phyloP scores from a whole-genome alignment of 1,140 invertebrate genomes.

The Akabosia matsudoensis region DNA sequence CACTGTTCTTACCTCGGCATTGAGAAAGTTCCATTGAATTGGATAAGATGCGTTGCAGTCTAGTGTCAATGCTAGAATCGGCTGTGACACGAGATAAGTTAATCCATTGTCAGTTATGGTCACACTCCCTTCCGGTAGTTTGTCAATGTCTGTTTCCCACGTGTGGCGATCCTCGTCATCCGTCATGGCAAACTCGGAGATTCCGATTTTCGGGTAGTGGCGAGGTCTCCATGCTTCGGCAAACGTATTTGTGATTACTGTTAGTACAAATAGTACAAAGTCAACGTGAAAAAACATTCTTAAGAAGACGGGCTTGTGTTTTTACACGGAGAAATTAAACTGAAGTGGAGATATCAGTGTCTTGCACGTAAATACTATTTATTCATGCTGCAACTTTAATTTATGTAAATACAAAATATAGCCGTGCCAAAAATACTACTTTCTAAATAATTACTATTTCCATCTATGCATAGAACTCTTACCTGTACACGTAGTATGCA shows the following conservation, averaged over 20 bases:
- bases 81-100: conserved; percentile 29
- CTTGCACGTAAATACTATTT: too few relatives aligned
- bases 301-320: too few relatives aligned
- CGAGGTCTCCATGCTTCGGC: conserved; percentile 18
- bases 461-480: too few relatives aligned
- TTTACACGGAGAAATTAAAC: too few relatives aligned
- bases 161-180: conserved; percentile 20
- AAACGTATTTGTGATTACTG: not conserved
- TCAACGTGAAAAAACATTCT: too few relatives aligned
- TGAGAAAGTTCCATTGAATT: conserved; percentile 16
- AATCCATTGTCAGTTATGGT: conserved; percentile 21
- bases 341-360: too few relatives aligned
- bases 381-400: too few relatives aligned
- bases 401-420: too few relatives aligned
- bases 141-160: conserved; percentile 27
- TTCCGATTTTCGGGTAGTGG: conserved; percentile 23
- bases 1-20: not conserved
- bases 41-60: conserved; percentile 41
- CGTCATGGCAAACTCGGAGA: not conserved
- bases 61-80: conserved; percentile 28
- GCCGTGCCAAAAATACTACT: too few relatives aligned
- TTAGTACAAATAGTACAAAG: too few relatives aligned
- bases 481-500: too few relatives aligned
- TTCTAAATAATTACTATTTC: too few relatives aligned
- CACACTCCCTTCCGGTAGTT: conserved; percentile 25